Evolutionary conservation across 2,888 invertebrate species (phyloP), one percentile per base, ranked within the genome.

Genomic region (Dinocampus coccinellae): DNA sequence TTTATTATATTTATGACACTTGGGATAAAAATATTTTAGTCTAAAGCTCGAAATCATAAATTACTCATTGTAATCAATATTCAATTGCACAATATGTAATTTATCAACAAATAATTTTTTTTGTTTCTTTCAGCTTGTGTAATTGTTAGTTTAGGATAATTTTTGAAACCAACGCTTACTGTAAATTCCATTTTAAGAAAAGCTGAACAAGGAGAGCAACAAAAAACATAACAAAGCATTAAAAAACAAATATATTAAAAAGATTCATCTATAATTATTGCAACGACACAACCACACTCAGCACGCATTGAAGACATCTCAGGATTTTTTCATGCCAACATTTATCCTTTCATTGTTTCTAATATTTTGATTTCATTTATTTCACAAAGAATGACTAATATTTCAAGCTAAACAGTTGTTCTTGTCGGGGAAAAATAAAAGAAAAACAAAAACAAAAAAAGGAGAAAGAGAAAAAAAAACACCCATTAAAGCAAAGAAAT

Each of bases 291-390:
- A 93, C 90, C 92, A 91, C 92, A 93, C 92, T 91, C 93, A 93
- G 93, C 93, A 93, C 93, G 93, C 93, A 94, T 93, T 94, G 93
- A 93, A 92, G 93, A 93, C 93, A 93, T 93, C 93, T 93, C 93
- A 93, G 93, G 93, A 93, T 92, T 90, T 47, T 47, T 91, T 90
- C 90, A 90, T 89, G 89, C 89, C 89, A 89, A 83, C 81, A 83
- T 82, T 84, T 83, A 85, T 84, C 81, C 81, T 83, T 85, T 82
- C 79, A 80, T 69, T 79, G 78, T 77, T 74, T 73, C 80, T 79
- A 81, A 80, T 78, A 80, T 83, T 82, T 82, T 82, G 81, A 73
- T 83, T 85, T 85, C 83, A 82, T 82, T 82, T 80, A 82, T 83
- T 85, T 83, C 81, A 80, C 78, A 80, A 82, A 80, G 81, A 81